These are phyloP conservation scores for Phortica magna DNA, from an alignment of 2,888 invertebrate genomes.

Conservation along the genomic window DNA sequence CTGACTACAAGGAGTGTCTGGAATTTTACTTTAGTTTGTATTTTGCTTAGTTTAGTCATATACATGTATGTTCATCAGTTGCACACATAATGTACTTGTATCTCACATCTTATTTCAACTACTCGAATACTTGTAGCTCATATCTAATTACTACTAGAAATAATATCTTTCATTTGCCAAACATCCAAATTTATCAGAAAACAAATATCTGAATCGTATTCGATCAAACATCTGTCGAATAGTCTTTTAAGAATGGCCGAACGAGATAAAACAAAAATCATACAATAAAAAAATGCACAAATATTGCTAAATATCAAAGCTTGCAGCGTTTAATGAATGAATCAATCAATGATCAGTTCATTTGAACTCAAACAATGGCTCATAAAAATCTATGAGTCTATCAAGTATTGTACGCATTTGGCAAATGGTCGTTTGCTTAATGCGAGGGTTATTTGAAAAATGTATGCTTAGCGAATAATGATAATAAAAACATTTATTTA, in stretches of 20 bases:
- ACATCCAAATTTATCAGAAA: not conserved
- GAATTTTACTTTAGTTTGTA: constrained; percentile 44
- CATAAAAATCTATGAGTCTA: constrained; percentile 10
- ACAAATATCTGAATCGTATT: constrained; percentile 17
- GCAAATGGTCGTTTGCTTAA: not conserved
- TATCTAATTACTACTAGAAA: not conserved
- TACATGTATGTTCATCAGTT: not conserved
- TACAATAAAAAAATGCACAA: not conserved
- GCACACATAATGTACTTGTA: not conserved
- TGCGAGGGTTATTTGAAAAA: not conserved
- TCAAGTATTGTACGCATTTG: not conserved
- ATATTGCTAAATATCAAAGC: not conserved
- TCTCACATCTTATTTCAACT: not conserved
- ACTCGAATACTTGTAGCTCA: not conserved
- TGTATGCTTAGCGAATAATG: not conserved
- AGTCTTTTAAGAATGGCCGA: not conserved
- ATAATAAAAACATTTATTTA: not conserved
- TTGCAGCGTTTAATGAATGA: constrained; percentile 13
- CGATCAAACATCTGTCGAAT: not conserved
- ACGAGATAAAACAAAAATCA: not conserved
- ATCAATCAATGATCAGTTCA: constrained; percentile 3
- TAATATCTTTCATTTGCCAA: not conserved
- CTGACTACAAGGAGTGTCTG: constrained; percentile 51
- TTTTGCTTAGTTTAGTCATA: constrained; percentile 42
- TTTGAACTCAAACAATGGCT: constrained; percentile 22